These are phyloP conservation scores for Pegoplata infirma DNA, from an alignment of 2,888 invertebrate species.

Conservation along the genomic window DNA sequence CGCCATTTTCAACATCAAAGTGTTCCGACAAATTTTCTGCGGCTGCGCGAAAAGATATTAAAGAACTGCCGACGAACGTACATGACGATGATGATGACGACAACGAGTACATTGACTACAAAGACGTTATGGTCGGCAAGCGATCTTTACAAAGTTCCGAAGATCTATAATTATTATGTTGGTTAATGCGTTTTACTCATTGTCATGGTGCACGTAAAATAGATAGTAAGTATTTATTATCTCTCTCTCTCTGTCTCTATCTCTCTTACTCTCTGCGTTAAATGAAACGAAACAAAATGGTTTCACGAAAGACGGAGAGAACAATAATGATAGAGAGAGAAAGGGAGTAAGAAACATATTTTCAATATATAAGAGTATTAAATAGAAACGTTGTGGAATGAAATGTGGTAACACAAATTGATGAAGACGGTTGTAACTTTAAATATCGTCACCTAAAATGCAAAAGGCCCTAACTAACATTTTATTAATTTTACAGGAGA, in stretches of 20 bases:
- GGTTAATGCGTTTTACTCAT: slow-evolving; percentile 51
- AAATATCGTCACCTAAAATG: too few species aligned
- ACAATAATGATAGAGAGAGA: background rate
- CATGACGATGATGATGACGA: too few species aligned
- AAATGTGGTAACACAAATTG: too few species aligned
- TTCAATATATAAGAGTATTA: background rate
- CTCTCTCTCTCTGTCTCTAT: background rate
- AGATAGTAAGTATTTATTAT: slow-evolving; percentile 16
- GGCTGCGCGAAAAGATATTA: slow-evolving; percentile 75
- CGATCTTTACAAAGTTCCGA: slow-evolving; percentile 53
- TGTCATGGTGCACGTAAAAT: slow-evolving; percentile 29
- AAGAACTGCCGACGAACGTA: slow-evolving; percentile 70
- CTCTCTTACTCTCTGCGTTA: background rate
- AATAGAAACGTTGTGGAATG: background rate
- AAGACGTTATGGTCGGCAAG: slow-evolving; percentile 58
- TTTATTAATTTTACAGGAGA: too few species aligned
- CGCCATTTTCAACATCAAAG: slow-evolving; percentile 78
- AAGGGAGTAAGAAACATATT: background rate
- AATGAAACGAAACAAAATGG: background rate
- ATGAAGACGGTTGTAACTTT: too few species aligned
- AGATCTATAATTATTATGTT: slow-evolving; percentile 61
- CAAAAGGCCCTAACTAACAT: too few species aligned
- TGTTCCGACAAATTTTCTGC: slow-evolving; percentile 77
- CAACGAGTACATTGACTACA: slow-evolving; percentile 59
- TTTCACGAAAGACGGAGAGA: background rate